A percentile compares a stretch with the other conserved stretches of the same genome.
Conservation (phyloP, 2,797 vertebrate species). For the Morus bassanus region DNA sequence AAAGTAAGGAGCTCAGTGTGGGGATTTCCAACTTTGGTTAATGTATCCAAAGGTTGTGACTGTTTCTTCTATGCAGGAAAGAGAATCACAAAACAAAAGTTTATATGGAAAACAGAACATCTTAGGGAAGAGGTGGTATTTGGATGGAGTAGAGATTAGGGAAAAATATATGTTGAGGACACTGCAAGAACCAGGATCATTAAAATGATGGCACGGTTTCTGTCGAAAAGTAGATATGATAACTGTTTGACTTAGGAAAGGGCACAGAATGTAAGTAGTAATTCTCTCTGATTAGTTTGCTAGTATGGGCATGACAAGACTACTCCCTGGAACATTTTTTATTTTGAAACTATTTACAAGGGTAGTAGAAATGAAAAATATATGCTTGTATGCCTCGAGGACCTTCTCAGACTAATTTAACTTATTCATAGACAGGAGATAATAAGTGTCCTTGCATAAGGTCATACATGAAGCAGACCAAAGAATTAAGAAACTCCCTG, state of each 20-base stretch:
- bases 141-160: neutral
- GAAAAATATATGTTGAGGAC: neutral
- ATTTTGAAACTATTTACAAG: neutral
- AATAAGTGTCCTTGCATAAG: neutral
- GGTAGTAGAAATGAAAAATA: neutral
- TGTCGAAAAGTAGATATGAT: neutral
- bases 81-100: neutral
- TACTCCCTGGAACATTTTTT: neutral
- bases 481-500: neutral
- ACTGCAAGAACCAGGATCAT: neutral
- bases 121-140: neutral
- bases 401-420: neutral
- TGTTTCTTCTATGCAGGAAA: neutral
- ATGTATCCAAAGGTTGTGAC: neutral
- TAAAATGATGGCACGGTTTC: neutral
- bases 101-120: neutral
- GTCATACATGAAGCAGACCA: neutral
- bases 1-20: neutral
- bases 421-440: neutral
- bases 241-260: neutral
- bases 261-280: neutral
- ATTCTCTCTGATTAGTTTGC: neutral
- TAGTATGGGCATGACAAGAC: neutral
- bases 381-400: rapidly evolving
- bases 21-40: neutral